Evolutionary conservation across 2,888 invertebrate species (phyloP), one percentile per base, ranked within the genome.

Genomic region (Melanostoma mellinum): DNA sequence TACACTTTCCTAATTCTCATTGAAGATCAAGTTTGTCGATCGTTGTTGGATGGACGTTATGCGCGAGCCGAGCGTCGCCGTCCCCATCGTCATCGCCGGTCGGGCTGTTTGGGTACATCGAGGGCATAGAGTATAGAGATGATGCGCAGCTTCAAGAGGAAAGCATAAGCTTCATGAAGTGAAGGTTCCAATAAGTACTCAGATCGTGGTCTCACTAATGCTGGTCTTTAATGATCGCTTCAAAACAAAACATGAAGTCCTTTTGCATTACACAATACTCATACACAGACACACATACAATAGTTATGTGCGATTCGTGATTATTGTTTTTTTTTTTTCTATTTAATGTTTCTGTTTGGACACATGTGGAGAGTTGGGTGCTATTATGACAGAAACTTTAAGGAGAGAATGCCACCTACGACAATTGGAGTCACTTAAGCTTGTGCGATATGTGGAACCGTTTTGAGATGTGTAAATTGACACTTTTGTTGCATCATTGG

Each of bases 21-120:
- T 75, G 79, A 73, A 73, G 79, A 84, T 84, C 84, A 75, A 75
- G 79, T 79, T 74, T 84, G 84, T 69, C 65, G 84, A 84, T 84
- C 48, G 79, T 60, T 61, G 56, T 60, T 63, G 65, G 71, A 79
- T 53, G 74, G 42, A 84, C 74, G 33, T 40, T 46, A 58, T 20
- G 40, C 63, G 33, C 33, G 52, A n/a, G 33, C 56, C 33, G 48
- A 44, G 35, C 61, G 61, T 36, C 48, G 8, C 36, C 60, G 60
- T 46, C 48, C 1, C 36, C 38, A 36, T 50, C 50, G 56, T 46
- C 67, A 71, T 35, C 55, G 69, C 20, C 20, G 20, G 20, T 1
- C 20, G 20, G 20, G 20, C 20, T 20, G 20, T 20, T 20, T 20
- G 20, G 20, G 20, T 20, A 20, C 20, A 20, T 20, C 20, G 20